phyloP scores from a whole-genome alignment of 2,888 invertebrate genomes.

The Phyto melanocephala region DNA sequence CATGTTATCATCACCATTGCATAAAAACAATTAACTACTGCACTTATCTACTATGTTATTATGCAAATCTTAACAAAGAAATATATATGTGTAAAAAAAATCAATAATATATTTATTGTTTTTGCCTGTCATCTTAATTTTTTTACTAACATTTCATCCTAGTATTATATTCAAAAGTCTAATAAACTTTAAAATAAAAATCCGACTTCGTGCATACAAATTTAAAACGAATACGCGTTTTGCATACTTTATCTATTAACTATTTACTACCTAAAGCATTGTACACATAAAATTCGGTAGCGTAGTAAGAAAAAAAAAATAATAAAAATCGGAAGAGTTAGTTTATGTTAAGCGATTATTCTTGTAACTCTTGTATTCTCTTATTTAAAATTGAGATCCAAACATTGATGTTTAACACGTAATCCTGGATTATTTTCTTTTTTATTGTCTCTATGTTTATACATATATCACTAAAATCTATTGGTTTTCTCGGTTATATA shows the following conservation, averaged over 20 bases:
- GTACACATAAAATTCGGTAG: too few species aligned
- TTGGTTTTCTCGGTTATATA: too few species aligned
- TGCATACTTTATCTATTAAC: constrained; percentile 55
- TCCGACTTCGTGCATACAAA: constrained; percentile 55
- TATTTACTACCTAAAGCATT: not conserved
- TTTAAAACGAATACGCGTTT: constrained; percentile 49
- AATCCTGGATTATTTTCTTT: too few species aligned
- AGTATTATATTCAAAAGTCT: constrained; percentile 27
- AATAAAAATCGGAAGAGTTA: too few species aligned
- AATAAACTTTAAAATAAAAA: constrained; percentile 32
- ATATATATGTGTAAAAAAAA: not conserved
- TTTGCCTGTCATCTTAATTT: constrained; percentile 27
- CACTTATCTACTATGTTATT: constrained; percentile 6
- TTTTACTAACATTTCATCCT: constrained; percentile 33
- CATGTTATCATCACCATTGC: not conserved
- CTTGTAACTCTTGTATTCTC: too few species aligned
- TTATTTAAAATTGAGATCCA: too few species aligned
- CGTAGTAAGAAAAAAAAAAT: too few species aligned
- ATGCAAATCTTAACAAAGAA: constrained; percentile 32
- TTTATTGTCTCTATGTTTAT: too few species aligned
- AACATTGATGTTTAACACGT: too few species aligned
- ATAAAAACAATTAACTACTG: constrained; percentile 5
- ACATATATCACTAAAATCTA: too few species aligned
- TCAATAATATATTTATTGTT: not conserved
- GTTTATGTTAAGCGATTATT: too few species aligned